Evolutionary conservation across 2,888 invertebrate genomes (phyloP).

Genomic region (Drosophila affinis): DNA sequence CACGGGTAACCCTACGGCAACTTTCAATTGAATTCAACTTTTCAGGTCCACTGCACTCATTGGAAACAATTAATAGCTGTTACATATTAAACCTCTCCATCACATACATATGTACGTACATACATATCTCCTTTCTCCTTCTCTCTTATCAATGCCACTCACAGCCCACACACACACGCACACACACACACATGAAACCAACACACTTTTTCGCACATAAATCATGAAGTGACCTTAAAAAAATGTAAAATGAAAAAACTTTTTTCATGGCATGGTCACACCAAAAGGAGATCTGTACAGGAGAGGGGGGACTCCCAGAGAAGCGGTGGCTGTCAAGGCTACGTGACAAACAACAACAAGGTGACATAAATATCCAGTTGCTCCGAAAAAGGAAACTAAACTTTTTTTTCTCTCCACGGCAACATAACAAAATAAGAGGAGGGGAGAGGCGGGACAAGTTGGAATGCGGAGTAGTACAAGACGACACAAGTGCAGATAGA

Average conservation of each 20-base stretch:
- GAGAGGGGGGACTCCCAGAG: neutral
- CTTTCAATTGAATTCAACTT: conserved; percentile 24
- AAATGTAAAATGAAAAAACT: conserved; percentile 31
- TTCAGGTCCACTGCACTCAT: conserved; percentile 9
- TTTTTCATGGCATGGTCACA: conserved; percentile 54
- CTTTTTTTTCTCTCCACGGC: conserved; percentile 44
- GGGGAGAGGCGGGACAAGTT: neutral
- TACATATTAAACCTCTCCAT: conserved; percentile 9
- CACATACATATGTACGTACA: neutral
- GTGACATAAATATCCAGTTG: conserved; percentile 76
- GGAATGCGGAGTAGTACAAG: too few relatives aligned
- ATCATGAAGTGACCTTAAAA: conserved; percentile 73
- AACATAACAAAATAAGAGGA: conserved; percentile 19
- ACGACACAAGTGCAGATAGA: neutral
- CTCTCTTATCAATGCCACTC: conserved; percentile 39
- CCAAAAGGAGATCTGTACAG: conserved; percentile 16
- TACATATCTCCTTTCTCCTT: neutral
- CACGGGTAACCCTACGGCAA: neutral
- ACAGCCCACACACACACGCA: conserved; percentile 29
- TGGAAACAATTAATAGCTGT: conserved; percentile 26
- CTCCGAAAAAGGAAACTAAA: conserved; percentile 66
- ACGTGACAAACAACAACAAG: conserved; percentile 62
- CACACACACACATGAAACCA: conserved; percentile 2
- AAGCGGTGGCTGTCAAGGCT: conserved; percentile 57
- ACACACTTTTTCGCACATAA: conserved; percentile 64